phyloP scores from a whole-genome alignment of 2,888 invertebrate species.

The Rosalia funebris region DNA sequence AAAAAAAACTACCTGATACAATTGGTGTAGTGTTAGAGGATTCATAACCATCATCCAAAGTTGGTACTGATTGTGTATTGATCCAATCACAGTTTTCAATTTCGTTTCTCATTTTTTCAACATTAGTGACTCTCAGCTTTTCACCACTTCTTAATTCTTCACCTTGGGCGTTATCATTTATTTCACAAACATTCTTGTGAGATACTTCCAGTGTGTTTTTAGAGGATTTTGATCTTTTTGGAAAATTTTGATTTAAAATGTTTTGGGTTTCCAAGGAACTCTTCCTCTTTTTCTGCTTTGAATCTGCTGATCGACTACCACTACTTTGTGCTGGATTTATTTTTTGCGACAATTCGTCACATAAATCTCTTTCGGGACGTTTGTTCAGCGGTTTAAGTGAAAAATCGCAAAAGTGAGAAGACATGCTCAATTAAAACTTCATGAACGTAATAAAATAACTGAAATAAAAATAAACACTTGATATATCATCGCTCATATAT shows the following conservation, averaged over 20 bases:
- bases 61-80: slow-evolving; percentile 58
- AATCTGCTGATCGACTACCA: slow-evolving; percentile 36
- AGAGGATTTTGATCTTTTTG: slow-evolving; percentile 53
- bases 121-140: slow-evolving; percentile 44
- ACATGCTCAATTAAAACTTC: slow-evolving; percentile 25
- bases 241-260: slow-evolving; percentile 40
- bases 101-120: slow-evolving; percentile 27
- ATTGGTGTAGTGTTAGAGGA: slow-evolving; percentile 74
- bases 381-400: slow-evolving; percentile 54
- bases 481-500: too few species aligned
- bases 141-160: slow-evolving; percentile 51
- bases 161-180: slow-evolving; percentile 18
- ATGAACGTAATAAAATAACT: slow-evolving; percentile 5
- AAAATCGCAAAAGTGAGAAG: slow-evolving; percentile 57
- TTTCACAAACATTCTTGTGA: slow-evolving; percentile 39
- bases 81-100: slow-evolving; percentile 42
- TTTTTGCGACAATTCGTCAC: slow-evolving; percentile 43
- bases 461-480: too few species aligned
- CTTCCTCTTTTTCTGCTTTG: slow-evolving; percentile 55
- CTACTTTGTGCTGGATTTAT: slow-evolving; percentile 52
- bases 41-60: slow-evolving; percentile 74
- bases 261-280: slow-evolving; percentile 55
- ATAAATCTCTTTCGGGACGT: slow-evolving; percentile 38
- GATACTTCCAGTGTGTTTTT: slow-evolving; percentile 54
- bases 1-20: slow-evolving; percentile 66